phyloP scores from a whole-genome alignment of 2,113 vertebrate species.

The Cercocebus atys region DNA sequence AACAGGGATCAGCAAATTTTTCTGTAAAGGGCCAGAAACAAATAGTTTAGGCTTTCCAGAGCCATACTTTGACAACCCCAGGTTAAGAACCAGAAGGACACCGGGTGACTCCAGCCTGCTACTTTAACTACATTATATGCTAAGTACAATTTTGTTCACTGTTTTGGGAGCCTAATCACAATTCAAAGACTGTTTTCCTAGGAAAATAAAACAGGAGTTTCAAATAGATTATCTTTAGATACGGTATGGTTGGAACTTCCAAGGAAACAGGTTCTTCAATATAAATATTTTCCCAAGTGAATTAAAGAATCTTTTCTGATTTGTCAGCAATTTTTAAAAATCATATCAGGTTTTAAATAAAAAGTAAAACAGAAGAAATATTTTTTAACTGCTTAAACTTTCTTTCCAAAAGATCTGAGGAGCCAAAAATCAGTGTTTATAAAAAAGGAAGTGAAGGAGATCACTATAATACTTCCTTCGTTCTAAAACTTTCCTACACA shows the following conservation, averaged over 20 bases:
- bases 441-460: constrained; percentile 22
- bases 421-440: not conserved
- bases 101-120: not conserved
- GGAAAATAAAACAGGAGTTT: not conserved
- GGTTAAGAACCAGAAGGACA: not conserved
- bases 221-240: constrained; percentile 23
- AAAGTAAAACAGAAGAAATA: constrained; percentile 20
- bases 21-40: not conserved
- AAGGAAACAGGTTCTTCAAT: not conserved
- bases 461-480: not conserved
- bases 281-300: not conserved
- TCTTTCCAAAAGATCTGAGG: not conserved
- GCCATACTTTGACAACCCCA: not conserved
- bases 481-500: constrained; percentile 22
- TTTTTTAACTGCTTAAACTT: not conserved
- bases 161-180: not conserved
- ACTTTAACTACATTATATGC: not conserved
- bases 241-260: not conserved
- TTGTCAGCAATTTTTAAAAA: not conserved
- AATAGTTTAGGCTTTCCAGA: not conserved
- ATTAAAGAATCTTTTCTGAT: constrained; percentile 25
- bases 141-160: not conserved
- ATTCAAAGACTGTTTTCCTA: not conserved
- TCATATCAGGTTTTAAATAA: not conserved
- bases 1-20: not conserved